Evolutionary conservation across 2,797 vertebrate genomes (phyloP).

Genomic region (Bryconaethiops microstoma): DNA sequence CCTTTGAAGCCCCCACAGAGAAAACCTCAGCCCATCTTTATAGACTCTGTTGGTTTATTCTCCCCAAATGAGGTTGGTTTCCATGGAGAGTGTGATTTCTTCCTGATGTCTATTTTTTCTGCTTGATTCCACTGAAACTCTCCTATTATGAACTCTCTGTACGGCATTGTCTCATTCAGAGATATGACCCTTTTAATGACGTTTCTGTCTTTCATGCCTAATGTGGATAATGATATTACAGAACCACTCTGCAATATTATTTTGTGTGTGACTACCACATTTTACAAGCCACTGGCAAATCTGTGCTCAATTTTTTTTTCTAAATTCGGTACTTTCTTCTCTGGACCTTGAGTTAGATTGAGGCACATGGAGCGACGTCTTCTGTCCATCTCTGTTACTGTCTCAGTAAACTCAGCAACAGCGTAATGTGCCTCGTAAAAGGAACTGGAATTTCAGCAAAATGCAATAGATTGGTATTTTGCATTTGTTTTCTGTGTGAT

Average conservation of each 20-base stretch:
- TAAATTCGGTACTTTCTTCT: not conserved
- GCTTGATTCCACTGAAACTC: slow-evolving; percentile 47
- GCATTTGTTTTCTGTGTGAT: not conserved
- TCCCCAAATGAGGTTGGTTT: slow-evolving; percentile 88
- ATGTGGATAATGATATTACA: not conserved
- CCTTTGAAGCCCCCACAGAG: slow-evolving; percentile 73
- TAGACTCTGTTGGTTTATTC: slow-evolving; percentile 86
- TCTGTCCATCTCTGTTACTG: no score
- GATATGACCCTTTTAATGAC: not conserved
- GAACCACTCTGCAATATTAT: no score
- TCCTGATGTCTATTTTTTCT: slow-evolving; percentile 53
- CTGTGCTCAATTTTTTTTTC: not conserved
- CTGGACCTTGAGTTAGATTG: no score
- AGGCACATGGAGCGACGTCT: no score
- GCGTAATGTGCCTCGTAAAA: no score
- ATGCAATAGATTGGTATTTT: not conserved
- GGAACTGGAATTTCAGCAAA: no score
- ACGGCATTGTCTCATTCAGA: slow-evolving; percentile 14
- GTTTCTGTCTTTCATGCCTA: not conserved
- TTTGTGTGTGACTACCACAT: not conserved
- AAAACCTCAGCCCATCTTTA: slow-evolving; percentile 83
- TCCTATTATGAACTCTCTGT: slow-evolving; percentile 30
- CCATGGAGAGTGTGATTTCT: slow-evolving; percentile 63
- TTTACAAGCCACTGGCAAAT: not conserved
- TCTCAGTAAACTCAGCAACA: no score